These are phyloP conservation scores for Nysson spinosus DNA, from an alignment of 2,888 invertebrate genomes.

Conservation along the genomic window DNA sequence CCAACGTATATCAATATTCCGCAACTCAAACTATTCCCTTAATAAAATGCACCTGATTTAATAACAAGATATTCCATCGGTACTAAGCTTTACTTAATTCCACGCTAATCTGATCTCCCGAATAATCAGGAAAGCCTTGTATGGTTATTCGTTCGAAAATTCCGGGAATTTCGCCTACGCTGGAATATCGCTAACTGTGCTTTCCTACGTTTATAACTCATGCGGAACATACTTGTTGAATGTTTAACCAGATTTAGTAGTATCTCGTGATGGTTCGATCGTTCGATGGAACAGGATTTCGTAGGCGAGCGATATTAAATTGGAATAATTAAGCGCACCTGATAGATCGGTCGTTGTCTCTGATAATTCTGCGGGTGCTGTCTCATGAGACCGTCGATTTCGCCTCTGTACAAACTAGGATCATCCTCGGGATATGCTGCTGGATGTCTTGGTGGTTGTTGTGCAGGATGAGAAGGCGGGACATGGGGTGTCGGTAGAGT, in stretches of 20 bases:
- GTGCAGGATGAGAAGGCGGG: constrained; percentile 67
- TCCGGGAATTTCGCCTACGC: constrained; percentile 33
- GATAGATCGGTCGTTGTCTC: constrained; percentile 71
- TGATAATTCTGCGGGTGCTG: constrained; percentile 83
- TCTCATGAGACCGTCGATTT: constrained; percentile 88
- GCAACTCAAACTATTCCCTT: no score
- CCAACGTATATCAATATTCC: no score
- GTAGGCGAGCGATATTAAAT: no score
- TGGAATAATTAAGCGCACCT: no score
- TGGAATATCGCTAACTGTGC: constrained; percentile 25
- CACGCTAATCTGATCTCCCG: no score
- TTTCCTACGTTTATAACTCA: constrained; percentile 15
- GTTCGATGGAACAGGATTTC: no score
- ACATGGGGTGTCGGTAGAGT: constrained; percentile 73
- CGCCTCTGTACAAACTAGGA: constrained; percentile 83
- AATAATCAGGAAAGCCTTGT: no score
- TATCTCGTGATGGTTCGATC: constrained; percentile 16
- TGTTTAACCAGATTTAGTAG: constrained; percentile 26
- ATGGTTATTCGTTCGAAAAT: constrained; percentile 9
- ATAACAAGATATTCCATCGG: no score
- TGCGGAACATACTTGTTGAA: constrained; percentile 31
- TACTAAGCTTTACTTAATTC: no score
- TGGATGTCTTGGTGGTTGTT: constrained; percentile 72
- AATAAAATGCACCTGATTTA: no score
- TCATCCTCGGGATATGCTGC: constrained; percentile 82